Evolutionary conservation across 92 coral and sea anemone genomes (phyloP), one percentile per base, ranked within the genome.

Genomic region (Phenganax stokvisi): DNA sequence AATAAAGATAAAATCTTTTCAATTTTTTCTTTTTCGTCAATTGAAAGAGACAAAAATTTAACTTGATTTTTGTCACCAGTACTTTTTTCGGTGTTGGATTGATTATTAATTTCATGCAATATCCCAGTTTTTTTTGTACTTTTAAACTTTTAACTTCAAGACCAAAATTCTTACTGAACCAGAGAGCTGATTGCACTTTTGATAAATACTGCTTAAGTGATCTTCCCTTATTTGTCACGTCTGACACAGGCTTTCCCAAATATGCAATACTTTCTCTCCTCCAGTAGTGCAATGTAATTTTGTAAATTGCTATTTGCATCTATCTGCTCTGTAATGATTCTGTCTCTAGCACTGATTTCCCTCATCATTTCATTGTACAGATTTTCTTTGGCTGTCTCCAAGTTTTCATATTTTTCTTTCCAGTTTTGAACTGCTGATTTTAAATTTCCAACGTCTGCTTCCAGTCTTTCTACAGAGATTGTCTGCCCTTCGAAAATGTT

Each of bases 401-500:
- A 20, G 65, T 59, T 59, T 13, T 59, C 65, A 59, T 59, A 59
- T 25, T 25, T 59, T 59, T 13, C 65, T 13, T 25, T 59, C 65
- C 65, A 59, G 65, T 59, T 59, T 13, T 59, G 2, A 59, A 59
- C 27, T 25, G 16, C 65, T 59, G 65, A 13, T 47, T 68, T 68
- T 29, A 68, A 10, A 17, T 68, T n/a, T n/a, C 47, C 13, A 0
- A 68, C 27, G 47, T 68, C 73, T 17, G 51, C 73, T 27, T 68
- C 51, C 8, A 68, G 27, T 68, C 30, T 8, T 17, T 17, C 0
- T 68, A 68, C 73, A 5, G 47, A 10, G 8, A 10, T 68, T 10
- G 47, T 68, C 30, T 68, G 73, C 6, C 73, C 73, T 47, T 68
- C 47, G n/a, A 68, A 68, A 17, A 68, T 27, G n/a, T 68, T 6